Evolutionary conservation across 2,888 invertebrate species (phyloP), one percentile per base, ranked within the genome.

Genomic region (Athrips mouffetella): DNA sequence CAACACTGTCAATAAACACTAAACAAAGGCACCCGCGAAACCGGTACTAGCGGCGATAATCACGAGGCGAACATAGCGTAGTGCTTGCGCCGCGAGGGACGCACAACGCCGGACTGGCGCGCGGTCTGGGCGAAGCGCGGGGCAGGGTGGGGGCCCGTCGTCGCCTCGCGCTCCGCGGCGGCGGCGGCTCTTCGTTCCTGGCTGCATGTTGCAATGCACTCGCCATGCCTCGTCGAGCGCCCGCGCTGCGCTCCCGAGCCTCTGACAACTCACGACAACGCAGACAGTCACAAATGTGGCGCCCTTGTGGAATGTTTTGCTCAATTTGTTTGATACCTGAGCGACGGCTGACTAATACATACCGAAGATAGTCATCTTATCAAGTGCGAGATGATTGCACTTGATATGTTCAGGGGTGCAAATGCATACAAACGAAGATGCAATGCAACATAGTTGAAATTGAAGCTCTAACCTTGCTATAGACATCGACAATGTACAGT

Each of bases 51-150:
- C 57, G 64, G 67, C 65, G 56, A 62, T 63, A 66, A 67, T 56
- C 56, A 58, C 58, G 61, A 66, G 61, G 65, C 65, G 64, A 62
- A 66, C 71, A 76, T 41, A 65, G 59, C 63, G 60, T 68, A 67
- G 67, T 77, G 80, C 79, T 68, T 78, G 84, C 84, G 85, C 72
- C 81, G 74, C 79, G 77, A 80, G 77, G 77, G 81, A 85, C 86
- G 86, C 86, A 75, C 84, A 68, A 76, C 80, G 80, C 73, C 84
- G 69, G 70, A 85, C 85, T 87, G 83, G 81, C 84, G 71, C 65
- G 73, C 73, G 62, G 62, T 54, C 57, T 54, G 61, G 52, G 62
- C 59, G 62, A 56, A 55, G 49, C 62, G 74, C 70, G 79, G 70
- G 75, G 73, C 72, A 75, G 76, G 78, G 81, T 76, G 82, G 84